Base-by-base conservation (phyloP, 2,113 vertebrate genomes). In the Apodemus sylvaticus region DNA sequence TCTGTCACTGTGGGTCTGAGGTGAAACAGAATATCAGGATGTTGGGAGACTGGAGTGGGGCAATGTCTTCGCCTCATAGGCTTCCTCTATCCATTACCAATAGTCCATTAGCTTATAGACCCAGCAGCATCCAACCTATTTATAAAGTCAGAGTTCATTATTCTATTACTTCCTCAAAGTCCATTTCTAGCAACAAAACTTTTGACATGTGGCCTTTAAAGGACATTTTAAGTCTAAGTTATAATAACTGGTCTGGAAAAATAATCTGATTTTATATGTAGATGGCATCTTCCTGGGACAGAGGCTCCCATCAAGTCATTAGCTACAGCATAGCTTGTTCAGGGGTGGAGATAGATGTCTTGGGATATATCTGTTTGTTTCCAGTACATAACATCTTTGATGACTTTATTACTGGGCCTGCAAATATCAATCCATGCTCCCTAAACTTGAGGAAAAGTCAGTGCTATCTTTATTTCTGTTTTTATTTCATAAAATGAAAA, bases 401-500 rank as follows among this genome's bases (percentile, higher is more conserved):
- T n/a, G 45, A 86, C 20, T 79, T 62, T 31, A 9, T 48, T 48
- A 55, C 48, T 71, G 16, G 29, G 42, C 26, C 68, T 76, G 1
- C 70, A 68, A 60, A 58, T 79, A 7, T 45, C 53, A 68, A 45
- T 20, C 42, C 20, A 24, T 36, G 36, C 26, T 70, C 45, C 20
- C 64, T 53, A 19, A 60, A 5, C 39, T 42, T 14, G 3, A 26
- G 78, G n/a, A 85, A 85, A 64, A 14, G 22, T 10, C 51, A 55
- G 5, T n/a, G 31, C n/a, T 81, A 36, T 29, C 29, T 55, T 94
- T 31, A 26, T 12, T 45, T 85, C 73, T 60, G 17, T 1, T 68
- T 92, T 73, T 74, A 74, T 79, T 90, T 94, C 81, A 74, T 55
- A 76, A 70, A 95, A 58, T 83, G 53, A 93, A 39, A 70, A 74